Evolutionary conservation across 2,797 vertebrate genomes (phyloP), one percentile per base, ranked within the genome.

Genomic region (Chanos chanos): DNA sequence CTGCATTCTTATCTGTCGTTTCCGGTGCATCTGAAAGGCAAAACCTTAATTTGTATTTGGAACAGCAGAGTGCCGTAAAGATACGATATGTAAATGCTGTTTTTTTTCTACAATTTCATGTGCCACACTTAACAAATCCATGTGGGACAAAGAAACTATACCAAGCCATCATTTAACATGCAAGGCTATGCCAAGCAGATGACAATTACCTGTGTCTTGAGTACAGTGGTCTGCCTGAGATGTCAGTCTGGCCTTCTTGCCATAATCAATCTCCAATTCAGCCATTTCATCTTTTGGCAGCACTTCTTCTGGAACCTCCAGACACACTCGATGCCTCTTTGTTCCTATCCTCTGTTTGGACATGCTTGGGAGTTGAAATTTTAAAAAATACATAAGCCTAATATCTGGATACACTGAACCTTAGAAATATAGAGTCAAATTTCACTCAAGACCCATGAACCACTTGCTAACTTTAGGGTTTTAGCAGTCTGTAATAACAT

Each of bases 321-420:
- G 85, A 82, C 94, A 98, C 39, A 99, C 91, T 7, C 94, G 75
- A 81, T 99, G 96, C 68, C 96, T 90, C 81, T 98, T 99, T 19
- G 94, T 93, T 76, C 97, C 96, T 56, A 99, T 98, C 40, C 95
- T 94, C 54, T 97, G 96, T 60, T 89, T 95, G 19, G 89, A 77
- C 48, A 94, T 72, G 41, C 90, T 87, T 8, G 28, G 3, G 37
- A 44, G 7, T 8, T 8, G 15, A 37, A 12, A 2, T 36, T 7
- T 21, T 6, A 13, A 34, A 13, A 41, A 22, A 27, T 9, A 37
- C 36, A 47, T 4, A 47, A 6, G 3, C n/a, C 3, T 13, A 10
- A 13, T 4, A 7, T 22, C 51, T 19, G n/a, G n/a, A n/a, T n/a
- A 12, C 3, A 34, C 0, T 9, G 5, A 19, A 25, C 6, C 21